Evolutionary conservation across 2,797 vertebrate species (phyloP).

Genomic region (Falco rusticolus): DNA sequence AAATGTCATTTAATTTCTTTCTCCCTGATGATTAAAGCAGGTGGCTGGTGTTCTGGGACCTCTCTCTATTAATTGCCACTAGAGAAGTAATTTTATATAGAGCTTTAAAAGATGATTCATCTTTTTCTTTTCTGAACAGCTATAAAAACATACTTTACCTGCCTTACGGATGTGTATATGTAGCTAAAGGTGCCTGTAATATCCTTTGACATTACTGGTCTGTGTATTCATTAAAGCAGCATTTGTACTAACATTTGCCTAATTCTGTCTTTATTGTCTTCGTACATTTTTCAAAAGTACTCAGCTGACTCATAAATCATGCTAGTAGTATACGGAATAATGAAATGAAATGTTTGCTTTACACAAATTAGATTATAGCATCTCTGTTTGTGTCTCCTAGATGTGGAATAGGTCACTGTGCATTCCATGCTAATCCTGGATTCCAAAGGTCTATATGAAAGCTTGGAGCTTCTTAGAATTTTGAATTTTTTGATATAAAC

Average conservation of each 20-base stretch:
- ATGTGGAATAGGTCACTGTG: background rate
- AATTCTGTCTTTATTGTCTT: constrained; percentile 10
- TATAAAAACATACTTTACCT: constrained; percentile 23
- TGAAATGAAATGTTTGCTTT: background rate
- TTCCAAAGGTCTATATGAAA: background rate
- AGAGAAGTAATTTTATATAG: constrained; percentile 12
- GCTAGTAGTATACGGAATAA: background rate
- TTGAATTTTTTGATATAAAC: background rate
- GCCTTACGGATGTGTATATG: background rate
- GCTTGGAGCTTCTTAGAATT: background rate
- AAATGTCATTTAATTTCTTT: constrained; percentile 4
- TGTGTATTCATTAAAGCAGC: background rate
- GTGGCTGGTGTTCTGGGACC: background rate
- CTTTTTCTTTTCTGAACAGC: constrained; percentile 15
- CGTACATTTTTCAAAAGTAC: constrained; percentile 2
- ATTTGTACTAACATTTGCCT: background rate
- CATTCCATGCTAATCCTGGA: background rate
- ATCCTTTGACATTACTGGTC: background rate
- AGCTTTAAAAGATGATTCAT: constrained; percentile 20
- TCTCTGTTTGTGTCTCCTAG: background rate
- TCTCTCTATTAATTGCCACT: constrained; percentile 28
- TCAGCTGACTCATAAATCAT: background rate
- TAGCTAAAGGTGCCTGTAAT: background rate
- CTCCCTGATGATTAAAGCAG: background rate
- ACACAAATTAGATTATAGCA: background rate